Evolutionary conservation across 2,797 vertebrate species (phyloP).

Genomic region (Mastacembelus armatus): DNA sequence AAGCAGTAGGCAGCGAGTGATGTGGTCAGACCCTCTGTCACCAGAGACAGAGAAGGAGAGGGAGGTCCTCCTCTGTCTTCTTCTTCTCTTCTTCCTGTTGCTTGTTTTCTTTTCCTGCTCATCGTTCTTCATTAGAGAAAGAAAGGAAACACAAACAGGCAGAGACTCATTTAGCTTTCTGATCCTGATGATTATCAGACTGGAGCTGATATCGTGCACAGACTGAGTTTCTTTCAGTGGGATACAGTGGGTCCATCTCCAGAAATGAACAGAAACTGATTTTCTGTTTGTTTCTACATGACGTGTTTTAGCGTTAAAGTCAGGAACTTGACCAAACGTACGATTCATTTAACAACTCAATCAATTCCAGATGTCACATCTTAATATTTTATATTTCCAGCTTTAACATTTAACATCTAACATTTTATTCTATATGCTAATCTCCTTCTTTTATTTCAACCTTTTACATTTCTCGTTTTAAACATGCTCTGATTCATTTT

Average conservation of each 20-base stretch:
- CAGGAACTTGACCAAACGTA: neutral
- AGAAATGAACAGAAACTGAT: neutral
- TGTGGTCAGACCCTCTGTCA: constrained; percentile 93
- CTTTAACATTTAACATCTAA: no score
- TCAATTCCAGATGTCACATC: neutral
- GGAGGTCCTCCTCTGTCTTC: constrained; percentile 49
- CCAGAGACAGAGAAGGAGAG: constrained; percentile 84
- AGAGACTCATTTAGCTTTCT: constrained; percentile 12
- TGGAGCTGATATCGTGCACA: neutral
- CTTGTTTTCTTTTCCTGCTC: constrained; percentile 68
- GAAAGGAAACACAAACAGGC: constrained; percentile 23
- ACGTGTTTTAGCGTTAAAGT: neutral
- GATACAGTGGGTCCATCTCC: neutral
- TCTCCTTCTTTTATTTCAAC: neutral
- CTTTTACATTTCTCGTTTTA: neutral
- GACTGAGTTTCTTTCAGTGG: neutral
- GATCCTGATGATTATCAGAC: constrained; percentile 22
- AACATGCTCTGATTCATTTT: neutral
- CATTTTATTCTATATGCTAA: no score
- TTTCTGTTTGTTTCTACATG: neutral
- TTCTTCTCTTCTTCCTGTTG: constrained; percentile 59
- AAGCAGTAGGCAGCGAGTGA: constrained; percentile 91
- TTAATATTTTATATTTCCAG: neutral
- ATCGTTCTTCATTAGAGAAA: constrained; percentile 63
- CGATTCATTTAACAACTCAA: neutral